Conservation (phyloP, 1,140 invertebrate species). For the Drosophila cardini region DNA sequence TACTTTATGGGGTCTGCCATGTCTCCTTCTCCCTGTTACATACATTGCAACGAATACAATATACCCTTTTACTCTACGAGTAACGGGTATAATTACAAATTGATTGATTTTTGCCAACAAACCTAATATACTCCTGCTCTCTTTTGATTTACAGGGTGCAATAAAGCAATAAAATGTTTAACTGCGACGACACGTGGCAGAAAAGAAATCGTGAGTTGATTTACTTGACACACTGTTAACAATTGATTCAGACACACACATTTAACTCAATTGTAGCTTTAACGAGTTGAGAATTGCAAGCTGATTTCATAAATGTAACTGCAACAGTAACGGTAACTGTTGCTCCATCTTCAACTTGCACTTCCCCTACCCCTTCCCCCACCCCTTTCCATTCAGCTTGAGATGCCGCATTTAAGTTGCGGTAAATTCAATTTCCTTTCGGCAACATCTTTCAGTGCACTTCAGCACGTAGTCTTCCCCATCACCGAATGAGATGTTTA, state of each 20-base stretch:
- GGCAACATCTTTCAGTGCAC: slow-evolving; percentile 59
- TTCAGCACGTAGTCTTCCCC: slow-evolving; percentile 63
- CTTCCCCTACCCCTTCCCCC: neutral
- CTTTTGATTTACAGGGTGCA: neutral
- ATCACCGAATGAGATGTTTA: slow-evolving; percentile 56
- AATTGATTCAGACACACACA: slow-evolving; percentile 20
- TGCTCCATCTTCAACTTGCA: slow-evolving; percentile 1
- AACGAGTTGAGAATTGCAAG: slow-evolving; percentile 52
- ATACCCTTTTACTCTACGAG: too few species aligned
- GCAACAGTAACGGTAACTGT: slow-evolving; percentile 3
- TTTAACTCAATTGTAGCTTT: slow-evolving; percentile 41
- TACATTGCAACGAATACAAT: too few species aligned
- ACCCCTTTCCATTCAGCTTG: neutral
- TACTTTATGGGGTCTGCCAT: too few species aligned
- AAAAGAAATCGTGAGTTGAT: neutral
- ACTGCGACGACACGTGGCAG: slow-evolving; percentile 34
- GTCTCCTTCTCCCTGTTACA: too few species aligned
- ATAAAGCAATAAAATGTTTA: slow-evolving; percentile 33
- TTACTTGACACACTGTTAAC: neutral
- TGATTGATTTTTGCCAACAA: neutral
- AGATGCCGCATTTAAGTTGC: slow-evolving; percentile 26
- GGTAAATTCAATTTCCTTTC: slow-evolving; percentile 68
- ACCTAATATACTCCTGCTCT: neutral
- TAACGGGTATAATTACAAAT: too few species aligned
- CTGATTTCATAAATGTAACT: slow-evolving; percentile 27